Percentiles rank a stretch among this genome's conserved stretches.
phyloP scores from a whole-genome alignment of 2,888 invertebrate species.

The Phyto melanocephala region DNA sequence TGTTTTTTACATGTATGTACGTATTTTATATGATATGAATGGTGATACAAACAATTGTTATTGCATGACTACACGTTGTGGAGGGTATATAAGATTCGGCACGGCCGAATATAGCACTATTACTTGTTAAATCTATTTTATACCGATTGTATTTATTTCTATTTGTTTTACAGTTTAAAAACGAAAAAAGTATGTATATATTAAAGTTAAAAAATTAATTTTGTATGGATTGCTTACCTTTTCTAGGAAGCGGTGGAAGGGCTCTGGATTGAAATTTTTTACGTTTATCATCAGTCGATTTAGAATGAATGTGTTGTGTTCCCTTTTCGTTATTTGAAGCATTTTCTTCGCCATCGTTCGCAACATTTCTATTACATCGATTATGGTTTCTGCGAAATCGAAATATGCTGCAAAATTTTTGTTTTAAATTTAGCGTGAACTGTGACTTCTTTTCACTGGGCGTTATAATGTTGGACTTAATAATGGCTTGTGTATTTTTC shows the following conservation, averaged over 20 bases:
- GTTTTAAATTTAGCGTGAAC: slow-evolving; percentile 88
- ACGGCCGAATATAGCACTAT: too few relatives aligned
- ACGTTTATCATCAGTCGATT: slow-evolving; percentile 72
- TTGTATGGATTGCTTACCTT: slow-evolving; percentile 72
- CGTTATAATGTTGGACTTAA: slow-evolving; percentile 70
- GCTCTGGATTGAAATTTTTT: slow-evolving; percentile 83
- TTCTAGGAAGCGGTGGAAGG: slow-evolving; percentile 83
- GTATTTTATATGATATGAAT: too few relatives aligned
- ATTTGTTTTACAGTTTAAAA: too few relatives aligned
- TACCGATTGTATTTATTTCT: too few relatives aligned
- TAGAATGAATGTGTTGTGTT: slow-evolving; percentile 59
- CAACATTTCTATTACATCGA: slow-evolving; percentile 73
- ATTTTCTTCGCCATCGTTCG: slow-evolving; percentile 67
- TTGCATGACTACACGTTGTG: too few relatives aligned
- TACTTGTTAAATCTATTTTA: too few relatives aligned
- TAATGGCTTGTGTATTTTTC: slow-evolving; percentile 49
- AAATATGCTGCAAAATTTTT: slow-evolving; percentile 91
- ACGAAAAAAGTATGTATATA: too few relatives aligned
- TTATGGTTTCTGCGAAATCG: slow-evolving; percentile 82
- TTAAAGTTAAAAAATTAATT: too few relatives aligned
- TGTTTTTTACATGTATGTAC: too few relatives aligned
- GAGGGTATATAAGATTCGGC: too few relatives aligned
- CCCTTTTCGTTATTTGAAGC: slow-evolving; percentile 65
- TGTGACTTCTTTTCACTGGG: slow-evolving; percentile 83
- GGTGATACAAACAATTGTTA: too few relatives aligned